phyloP scores from a whole-genome alignment of 2,797 vertebrate genomes.

The Melanotaenia boesemani region DNA sequence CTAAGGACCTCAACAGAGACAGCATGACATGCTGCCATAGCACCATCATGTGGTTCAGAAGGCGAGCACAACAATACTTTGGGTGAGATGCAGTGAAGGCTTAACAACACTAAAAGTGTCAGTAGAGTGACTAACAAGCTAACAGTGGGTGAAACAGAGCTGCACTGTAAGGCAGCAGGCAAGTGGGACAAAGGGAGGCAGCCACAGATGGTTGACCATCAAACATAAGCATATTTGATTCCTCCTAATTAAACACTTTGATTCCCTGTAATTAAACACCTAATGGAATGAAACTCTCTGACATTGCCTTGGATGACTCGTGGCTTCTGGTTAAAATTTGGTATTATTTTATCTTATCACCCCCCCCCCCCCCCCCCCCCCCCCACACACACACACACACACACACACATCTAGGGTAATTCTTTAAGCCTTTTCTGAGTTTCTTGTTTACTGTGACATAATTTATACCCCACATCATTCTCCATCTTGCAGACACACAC shows the following conservation, averaged over 20 bases:
- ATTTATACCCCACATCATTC: slow-evolving; percentile 40
- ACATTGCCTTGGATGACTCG: slow-evolving; percentile 59
- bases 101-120: slow-evolving; percentile 29
- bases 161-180: slow-evolving; percentile 62
- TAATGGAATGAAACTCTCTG: slow-evolving; percentile 79
- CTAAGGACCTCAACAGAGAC: slow-evolving; percentile 31
- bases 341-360: neutral
- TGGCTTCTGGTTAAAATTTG: slow-evolving; percentile 40
- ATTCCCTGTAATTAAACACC: slow-evolving; percentile 84
- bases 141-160: slow-evolving; percentile 53
- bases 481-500: slow-evolving; percentile 20
- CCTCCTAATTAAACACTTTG: slow-evolving; percentile 83
- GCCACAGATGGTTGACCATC: slow-evolving; percentile 82
- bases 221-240: slow-evolving; percentile 81
- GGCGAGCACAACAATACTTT: slow-evolving; percentile 22
- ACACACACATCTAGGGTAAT: slow-evolving; percentile 38
- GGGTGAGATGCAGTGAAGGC: slow-evolving; percentile 7
- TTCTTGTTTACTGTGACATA: slow-evolving; percentile 45
- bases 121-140: slow-evolving; percentile 51
- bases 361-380: too few species aligned
- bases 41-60: slow-evolving; percentile 81
- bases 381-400: too few species aligned
- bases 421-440: slow-evolving; percentile 39
- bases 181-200: slow-evolving; percentile 38
- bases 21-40: slow-evolving; percentile 76